phyloP scores from a whole-genome alignment of 2,888 invertebrate species.

The Pseudoips prasinana region DNA sequence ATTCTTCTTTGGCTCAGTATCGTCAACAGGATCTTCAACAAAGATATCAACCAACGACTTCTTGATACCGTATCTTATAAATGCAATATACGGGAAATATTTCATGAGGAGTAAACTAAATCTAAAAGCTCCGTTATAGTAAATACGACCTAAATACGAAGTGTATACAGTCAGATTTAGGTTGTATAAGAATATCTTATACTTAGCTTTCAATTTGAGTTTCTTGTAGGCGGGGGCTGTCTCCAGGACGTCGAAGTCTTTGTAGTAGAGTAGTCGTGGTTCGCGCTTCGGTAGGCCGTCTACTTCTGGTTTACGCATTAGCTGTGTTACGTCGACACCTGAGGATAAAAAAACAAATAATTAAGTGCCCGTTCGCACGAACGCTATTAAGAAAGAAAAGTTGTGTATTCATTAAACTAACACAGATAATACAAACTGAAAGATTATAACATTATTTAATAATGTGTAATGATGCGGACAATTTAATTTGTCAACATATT shows the following conservation, averaged over 20 bases:
- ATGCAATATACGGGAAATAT: slow-evolving; percentile 86
- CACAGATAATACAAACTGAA: no score
- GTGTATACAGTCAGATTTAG: slow-evolving; percentile 52
- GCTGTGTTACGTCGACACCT: slow-evolving; percentile 53
- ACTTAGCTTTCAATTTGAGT: slow-evolving; percentile 45
- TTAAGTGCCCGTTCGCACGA: no score
- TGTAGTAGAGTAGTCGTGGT: slow-evolving; percentile 55
- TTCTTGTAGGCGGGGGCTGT: slow-evolving; percentile 67
- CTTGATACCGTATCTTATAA: slow-evolving; percentile 83
- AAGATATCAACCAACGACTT: slow-evolving; percentile 84
- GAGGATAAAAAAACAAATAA: slow-evolving; percentile 9
- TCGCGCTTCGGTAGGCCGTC: slow-evolving; percentile 45
- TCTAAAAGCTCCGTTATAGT: slow-evolving; percentile 83
- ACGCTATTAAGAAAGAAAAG: no score
- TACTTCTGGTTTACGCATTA: slow-evolving; percentile 46
- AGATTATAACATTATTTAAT: no score
- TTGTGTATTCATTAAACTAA: no score
- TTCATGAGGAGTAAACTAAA: slow-evolving; percentile 83
- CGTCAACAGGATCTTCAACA: slow-evolving; percentile 57
- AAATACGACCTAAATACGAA: slow-evolving; percentile 78
- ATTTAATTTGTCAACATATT: no score
- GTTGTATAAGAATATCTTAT: slow-evolving; percentile 44
- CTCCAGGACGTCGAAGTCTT: slow-evolving; percentile 66
- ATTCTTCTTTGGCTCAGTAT: slow-evolving; percentile 55
- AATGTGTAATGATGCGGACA: no score